Conservation (phyloP, 2,797 vertebrate genomes). For the Rousettus madagascariensis region DNA sequence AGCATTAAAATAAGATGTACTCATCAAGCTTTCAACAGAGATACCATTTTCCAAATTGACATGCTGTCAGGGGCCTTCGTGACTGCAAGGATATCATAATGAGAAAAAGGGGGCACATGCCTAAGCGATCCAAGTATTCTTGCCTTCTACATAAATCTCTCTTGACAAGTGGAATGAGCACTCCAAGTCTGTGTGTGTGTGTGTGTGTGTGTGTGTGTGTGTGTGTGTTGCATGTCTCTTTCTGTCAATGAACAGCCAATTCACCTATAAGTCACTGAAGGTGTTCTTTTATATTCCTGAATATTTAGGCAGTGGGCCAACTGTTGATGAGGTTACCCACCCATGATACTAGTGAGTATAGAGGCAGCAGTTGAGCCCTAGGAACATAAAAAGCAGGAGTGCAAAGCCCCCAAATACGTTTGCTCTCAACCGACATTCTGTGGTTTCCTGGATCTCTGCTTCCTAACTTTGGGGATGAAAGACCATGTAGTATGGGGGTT, state of each 20-base stretch:
- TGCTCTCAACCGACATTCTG: not conserved
- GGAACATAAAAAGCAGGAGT: not conserved
- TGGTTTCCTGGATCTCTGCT: not conserved
- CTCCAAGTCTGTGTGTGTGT: not conserved
- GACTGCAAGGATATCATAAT: not conserved
- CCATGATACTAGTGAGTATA: not conserved
- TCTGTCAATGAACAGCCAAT: not conserved
- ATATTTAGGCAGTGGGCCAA: not conserved
- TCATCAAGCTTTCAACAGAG: constrained; percentile 64
- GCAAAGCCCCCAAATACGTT: not conserved
- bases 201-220: not conserved
- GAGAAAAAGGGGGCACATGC: not conserved
- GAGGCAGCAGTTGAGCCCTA: not conserved
- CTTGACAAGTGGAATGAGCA: constrained; percentile 7
- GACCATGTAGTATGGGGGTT: not conserved
- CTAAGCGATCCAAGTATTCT: not conserved
- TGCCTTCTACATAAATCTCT: constrained; percentile 6
- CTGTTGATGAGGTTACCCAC: not conserved
- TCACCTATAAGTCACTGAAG: not conserved
- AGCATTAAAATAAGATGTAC: constrained; percentile 64
- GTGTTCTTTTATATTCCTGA: not conserved
- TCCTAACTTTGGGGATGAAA: not conserved
- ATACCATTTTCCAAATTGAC: constrained; percentile 46
- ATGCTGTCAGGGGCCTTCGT: constrained; percentile 23
- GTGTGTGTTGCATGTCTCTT: not conserved